These are phyloP conservation scores for Ophthalmolycus amberensis DNA, from an alignment of 2,113 vertebrate species.

Conservation along the genomic window DNA sequence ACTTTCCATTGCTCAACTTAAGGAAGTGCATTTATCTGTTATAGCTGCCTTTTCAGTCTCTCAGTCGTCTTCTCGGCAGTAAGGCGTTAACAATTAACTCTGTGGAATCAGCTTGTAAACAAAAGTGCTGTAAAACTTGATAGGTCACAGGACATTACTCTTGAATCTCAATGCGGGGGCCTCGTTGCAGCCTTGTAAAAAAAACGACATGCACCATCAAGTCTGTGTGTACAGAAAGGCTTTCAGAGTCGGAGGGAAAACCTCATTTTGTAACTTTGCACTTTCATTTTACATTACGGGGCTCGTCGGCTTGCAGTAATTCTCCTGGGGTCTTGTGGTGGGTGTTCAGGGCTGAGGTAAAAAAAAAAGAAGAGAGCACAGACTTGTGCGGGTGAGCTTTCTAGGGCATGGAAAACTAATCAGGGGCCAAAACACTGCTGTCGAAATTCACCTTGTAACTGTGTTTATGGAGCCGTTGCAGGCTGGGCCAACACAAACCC, in stretches of 20 bases:
- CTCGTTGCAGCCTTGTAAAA: conserved; percentile 50
- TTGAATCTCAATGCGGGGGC: conserved; percentile 54
- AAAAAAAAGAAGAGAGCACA: conserved; percentile 35
- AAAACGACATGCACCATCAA: conserved; percentile 62
- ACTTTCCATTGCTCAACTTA: conserved; percentile 56
- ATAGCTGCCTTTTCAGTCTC: conserved; percentile 31
- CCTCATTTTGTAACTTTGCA: conserved; percentile 69
- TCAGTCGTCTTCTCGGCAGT: conserved; percentile 33
- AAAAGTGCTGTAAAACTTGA: conserved; percentile 69
- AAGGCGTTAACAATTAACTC: conserved; percentile 80
- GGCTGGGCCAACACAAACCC: conserved; percentile 68
- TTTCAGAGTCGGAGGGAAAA: conserved; percentile 46
- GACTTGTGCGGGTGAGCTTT: conserved; percentile 42
- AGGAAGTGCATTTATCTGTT: conserved; percentile 45
- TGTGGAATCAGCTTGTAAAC: conserved; percentile 75
- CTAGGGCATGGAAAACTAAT: conserved; percentile 66
- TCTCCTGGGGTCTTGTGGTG: conserved; percentile 46
- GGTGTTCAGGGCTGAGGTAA: conserved; percentile 27
- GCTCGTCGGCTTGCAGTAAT: conserved; percentile 28
- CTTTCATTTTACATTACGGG: conserved; percentile 68
- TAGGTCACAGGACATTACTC: conserved; percentile 77
- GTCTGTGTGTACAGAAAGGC: conserved; percentile 35
- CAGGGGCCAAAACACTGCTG: conserved; percentile 63
- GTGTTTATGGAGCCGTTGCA: conserved; percentile 71
- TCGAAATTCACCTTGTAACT: conserved; percentile 69